Conservation (phyloP, 2,113 vertebrate genomes). For the Physeter macrocephalus region DNA sequence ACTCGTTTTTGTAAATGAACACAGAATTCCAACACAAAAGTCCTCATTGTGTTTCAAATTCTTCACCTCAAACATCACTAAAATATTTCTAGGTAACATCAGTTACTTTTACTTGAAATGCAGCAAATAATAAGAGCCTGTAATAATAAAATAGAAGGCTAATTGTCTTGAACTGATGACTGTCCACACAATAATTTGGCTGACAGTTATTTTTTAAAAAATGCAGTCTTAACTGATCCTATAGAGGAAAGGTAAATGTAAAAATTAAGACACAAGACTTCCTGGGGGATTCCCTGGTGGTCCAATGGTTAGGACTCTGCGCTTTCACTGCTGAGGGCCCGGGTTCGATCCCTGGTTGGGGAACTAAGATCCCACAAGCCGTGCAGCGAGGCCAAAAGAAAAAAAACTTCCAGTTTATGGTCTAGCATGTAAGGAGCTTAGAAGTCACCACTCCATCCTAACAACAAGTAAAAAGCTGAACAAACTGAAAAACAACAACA, state of each 20-base stretch:
- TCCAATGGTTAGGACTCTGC: background rate
- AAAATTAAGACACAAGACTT: conserved; percentile 15
- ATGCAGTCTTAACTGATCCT: background rate
- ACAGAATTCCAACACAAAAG: background rate
- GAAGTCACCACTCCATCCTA: background rate
- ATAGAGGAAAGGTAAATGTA: background rate
- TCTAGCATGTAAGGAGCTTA: background rate
- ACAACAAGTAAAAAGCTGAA: background rate
- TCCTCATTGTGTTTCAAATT: background rate
- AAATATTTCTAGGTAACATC: conserved; percentile 1
- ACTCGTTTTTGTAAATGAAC: background rate
- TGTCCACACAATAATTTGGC: conserved; percentile 15
- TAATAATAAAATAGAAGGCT: conserved; percentile 10
- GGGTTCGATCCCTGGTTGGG: background rate
- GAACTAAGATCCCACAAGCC: background rate
- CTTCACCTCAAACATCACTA: background rate
- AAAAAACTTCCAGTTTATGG: background rate
- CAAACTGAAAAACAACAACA: conserved; percentile 23
- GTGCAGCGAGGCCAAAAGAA: background rate
- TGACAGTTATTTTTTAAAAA: background rate
- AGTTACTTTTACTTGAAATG: conserved; percentile 38
- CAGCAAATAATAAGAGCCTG: background rate
- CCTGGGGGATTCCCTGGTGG: background rate
- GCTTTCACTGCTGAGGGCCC: background rate
- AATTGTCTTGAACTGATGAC: conserved; percentile 18